Conservation (phyloP, 2,113 vertebrate species). For the Tangachromis dhanisi region DNA sequence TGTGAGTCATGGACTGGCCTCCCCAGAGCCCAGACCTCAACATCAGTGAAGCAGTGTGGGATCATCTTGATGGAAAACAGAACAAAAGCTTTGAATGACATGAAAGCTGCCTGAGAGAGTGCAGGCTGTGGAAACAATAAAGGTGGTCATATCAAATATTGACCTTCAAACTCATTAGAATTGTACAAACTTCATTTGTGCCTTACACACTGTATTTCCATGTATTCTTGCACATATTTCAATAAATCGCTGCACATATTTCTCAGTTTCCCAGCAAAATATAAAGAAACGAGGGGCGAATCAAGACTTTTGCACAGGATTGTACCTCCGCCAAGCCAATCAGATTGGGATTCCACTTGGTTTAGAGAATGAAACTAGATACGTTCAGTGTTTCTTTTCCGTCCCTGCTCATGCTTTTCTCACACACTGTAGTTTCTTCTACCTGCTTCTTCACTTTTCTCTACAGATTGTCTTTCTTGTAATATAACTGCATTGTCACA, state of each 20-base stretch:
- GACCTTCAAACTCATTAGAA: neutral
- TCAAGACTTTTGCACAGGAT: neutral
- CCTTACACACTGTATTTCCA: neutral
- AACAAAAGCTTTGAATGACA: neutral
- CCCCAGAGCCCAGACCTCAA: neutral
- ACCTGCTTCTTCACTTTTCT: neutral
- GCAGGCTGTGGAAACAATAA: neutral
- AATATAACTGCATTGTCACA: neutral
- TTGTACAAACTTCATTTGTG: neutral
- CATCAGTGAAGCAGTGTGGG: neutral
- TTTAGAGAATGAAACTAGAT: slow-evolving; percentile 43
- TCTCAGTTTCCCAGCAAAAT: neutral
- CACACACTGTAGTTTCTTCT: neutral
- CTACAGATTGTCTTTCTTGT: neutral
- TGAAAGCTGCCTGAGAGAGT: neutral
- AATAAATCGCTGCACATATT: neutral
- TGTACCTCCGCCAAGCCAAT: slow-evolving; percentile 8
- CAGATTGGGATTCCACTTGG: slow-evolving; percentile 41
- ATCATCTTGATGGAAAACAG: neutral
- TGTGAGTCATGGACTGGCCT: neutral
- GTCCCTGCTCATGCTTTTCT: neutral
- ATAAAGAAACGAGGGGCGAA: neutral
- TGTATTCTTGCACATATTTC: neutral
- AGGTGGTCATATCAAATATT: neutral
- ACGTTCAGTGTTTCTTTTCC: neutral